Base-by-base conservation (phyloP, 2,113 vertebrate species). In the Callipepla squamata region DNA sequence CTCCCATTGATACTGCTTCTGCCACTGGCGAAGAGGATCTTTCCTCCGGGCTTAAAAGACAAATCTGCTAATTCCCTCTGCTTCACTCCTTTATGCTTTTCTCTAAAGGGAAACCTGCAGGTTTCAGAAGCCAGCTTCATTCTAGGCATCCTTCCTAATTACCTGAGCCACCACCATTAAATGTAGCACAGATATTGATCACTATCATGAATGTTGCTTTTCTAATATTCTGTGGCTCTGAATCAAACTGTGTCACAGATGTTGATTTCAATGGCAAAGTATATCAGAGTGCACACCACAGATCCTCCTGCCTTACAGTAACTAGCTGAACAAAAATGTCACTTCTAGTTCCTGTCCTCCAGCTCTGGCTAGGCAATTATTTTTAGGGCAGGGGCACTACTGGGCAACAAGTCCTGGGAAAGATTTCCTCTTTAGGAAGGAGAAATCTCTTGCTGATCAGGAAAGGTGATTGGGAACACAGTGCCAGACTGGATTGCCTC, bases 91-190 rank as follows among this genome's bases (percentile, higher is more conserved):
- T 85, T 93, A 59, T 87, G 53, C 34, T 38, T 94, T 90, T 92
- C 77, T 85, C 47, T 78, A 75, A 96, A 95, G 89, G 77, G 85
- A 82, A 95, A 79, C 90, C 90, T 80, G 65, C 72, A 85, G 82
- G 87, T 93, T 96, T 96, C 91, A 94, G 87, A 90, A 93, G 87
- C 79, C 94, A 94, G 77, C 69, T 89, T 94, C 91, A 22, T 93
- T 92, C 90, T 88, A 96, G 91, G 93, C 93, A 1, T 90, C 93
- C 94, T 95, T 91, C 79, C 94, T 96, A 96, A 96, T 95, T 95
- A 95, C 76, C 87, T 90, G 92, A 94, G 72, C 82, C 2, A 2
- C 88, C 80, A 73, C 75, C 89, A 58, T 95, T 94, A 94, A 65
- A 74, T 74, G 73, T 30, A 84, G 80, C 82, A 72, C 36, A 11